Conservation (phyloP, 2,113 vertebrate genomes). For the Corvus hawaiiensis region DNA sequence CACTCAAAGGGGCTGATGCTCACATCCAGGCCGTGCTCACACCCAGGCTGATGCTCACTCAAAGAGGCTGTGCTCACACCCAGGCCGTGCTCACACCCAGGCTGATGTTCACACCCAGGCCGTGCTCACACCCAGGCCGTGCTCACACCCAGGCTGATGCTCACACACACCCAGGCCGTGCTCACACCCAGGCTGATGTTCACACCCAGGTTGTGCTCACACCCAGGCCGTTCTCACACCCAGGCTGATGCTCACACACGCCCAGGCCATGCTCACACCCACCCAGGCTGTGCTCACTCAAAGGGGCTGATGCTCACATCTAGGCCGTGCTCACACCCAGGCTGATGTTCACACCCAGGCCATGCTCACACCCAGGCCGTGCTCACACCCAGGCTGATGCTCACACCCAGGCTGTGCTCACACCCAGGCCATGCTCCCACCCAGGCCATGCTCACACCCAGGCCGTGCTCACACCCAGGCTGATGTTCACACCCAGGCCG, state of each 20-base stretch:
- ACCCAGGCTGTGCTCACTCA: no score
- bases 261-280: neutral
- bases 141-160: neutral
- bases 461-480: neutral
- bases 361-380: rapidly evolving
- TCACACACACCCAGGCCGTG: neutral
- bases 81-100: no score
- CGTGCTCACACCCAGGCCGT: neutral
- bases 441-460: rapidly evolving
- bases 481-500: rapidly evolving
- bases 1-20: no score
- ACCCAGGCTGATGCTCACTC: neutral
- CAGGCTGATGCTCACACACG: neutral
- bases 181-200: neutral
- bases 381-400: neutral
- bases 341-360: neutral
- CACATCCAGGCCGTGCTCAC: neutral
- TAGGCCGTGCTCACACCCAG: rapidly evolving
- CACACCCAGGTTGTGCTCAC: neutral
- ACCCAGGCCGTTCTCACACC: rapidly evolving
- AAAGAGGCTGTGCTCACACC: neutral
- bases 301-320: neutral
- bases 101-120: neutral
- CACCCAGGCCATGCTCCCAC: neutral
- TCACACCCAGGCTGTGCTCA: neutral